Base-by-base conservation (phyloP, 2,113 vertebrate genomes). In the Podarcis raffonei region DNA sequence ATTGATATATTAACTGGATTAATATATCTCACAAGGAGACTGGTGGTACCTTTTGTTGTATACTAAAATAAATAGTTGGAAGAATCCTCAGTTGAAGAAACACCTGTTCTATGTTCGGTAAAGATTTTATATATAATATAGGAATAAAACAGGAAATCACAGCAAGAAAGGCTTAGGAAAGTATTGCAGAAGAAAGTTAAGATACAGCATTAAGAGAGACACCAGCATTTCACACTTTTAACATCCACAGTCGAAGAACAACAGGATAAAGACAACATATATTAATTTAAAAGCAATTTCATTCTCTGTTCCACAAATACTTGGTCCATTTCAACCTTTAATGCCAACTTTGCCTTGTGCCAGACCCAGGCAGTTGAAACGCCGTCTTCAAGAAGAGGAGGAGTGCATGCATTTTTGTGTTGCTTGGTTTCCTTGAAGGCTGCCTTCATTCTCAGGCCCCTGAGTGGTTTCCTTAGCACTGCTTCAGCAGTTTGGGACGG, bases 151-250 rank as follows among this genome's bases (percentile, higher is more conserved):
- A 57, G 39, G 39, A 86, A 68, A 27, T 76, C 92, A 95, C 94
- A 95, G 92, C 90, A 90, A 91, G 76, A 32, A 90, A 39, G 86
- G 84, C 89, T 95, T 90, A 87, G 69, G 93, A 95, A 94, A 94
- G 85, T 87, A 90, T 71, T 91, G 30, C 76, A 91, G 6, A 69
- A 92, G 92, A 93, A 93, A 42, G 57, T 57, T 76, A 30, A 86
- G 66, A 89, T 77, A 72, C 65, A 86, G 89, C 87, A 87, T 88
- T 86, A 90, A 90, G 91, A 91, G 6, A 69, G 89, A 91, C 74
- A 91, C 0, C 4, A 87, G 88, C 86, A 53, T 84, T 94, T 88
- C 89, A 92, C 86, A 27, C 88, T 27, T 7, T 53, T 84, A 92
- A 81, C 42, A 93, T 86, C 87, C 92, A 94, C 91, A 84, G 84